phyloP scores from a whole-genome alignment of 2,888 invertebrate genomes.

The Helleia helle region DNA sequence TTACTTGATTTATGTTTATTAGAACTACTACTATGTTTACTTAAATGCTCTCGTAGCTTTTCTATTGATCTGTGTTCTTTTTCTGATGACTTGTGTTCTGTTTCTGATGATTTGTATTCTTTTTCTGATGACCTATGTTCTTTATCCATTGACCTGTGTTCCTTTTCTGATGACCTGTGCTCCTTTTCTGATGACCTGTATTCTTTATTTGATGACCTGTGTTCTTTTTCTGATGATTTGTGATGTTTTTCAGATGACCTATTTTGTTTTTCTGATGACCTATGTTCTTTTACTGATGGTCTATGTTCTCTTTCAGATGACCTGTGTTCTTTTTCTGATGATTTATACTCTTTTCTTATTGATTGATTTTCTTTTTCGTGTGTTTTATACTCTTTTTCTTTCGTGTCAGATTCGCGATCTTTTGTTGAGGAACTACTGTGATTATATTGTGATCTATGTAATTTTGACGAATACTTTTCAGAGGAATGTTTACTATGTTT shows the following conservation, averaged over 20 bases:
- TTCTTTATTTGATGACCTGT: conserved; percentile 17
- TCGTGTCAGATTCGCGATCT: conserved; percentile 15
- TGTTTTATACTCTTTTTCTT: conserved; percentile 9
- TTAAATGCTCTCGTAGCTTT: conserved; percentile 16
- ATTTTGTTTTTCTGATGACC: conserved; percentile 2
- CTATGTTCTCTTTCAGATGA: conserved; percentile 9
- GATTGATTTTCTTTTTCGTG: conserved; percentile 8
- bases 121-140: conserved; percentile 8
- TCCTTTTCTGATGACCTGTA: conserved; percentile 2
- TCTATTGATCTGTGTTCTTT: conserved; percentile 8
- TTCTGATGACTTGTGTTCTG: conserved; percentile 14
- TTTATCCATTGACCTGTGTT: conserved; percentile 11
- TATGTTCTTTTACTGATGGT: conserved; percentile 7
- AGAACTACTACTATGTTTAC: conserved; percentile 22
- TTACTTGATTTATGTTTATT: conserved; percentile 39
- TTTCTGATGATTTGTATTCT: conserved; percentile 2
- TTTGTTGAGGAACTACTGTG: conserved; percentile 26
- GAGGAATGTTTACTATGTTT: conserved; percentile 32
- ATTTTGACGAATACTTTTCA: conserved; percentile 35
- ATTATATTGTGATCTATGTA: conserved; percentile 36
- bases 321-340: conserved; percentile 4
- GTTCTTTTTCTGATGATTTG: conserved; percentile 4
- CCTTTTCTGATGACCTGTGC: conserved; percentile 7
- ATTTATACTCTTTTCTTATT: conserved; percentile 1
- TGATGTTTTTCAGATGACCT: conserved; percentile 5